A percentile compares a stretch with the other conserved stretches of the same genome.
Conservation (phyloP, 2,113 vertebrate species). For the Carollia perspicillata region DNA sequence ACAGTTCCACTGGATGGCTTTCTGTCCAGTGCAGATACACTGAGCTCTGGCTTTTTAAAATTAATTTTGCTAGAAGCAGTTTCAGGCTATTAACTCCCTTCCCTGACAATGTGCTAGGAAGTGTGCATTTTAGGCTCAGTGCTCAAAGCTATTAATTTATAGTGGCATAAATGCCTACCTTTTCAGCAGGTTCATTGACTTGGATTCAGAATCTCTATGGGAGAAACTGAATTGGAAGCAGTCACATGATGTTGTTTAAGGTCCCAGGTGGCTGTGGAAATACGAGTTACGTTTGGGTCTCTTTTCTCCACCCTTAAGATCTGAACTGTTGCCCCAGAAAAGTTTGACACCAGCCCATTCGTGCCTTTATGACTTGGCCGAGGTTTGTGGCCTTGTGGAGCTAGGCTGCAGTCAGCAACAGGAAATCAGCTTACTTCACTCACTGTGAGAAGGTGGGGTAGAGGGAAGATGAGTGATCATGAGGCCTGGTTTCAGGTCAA, state of each 20-base stretch:
- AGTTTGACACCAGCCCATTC: conserved; percentile 23
- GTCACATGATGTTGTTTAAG: neutral
- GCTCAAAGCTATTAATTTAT: neutral
- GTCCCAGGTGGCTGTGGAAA: neutral
- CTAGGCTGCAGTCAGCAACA: neutral
- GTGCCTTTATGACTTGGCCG: neutral
- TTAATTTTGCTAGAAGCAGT: neutral
- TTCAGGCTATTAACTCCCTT: neutral
- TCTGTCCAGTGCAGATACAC: neutral
- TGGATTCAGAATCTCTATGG: neutral
- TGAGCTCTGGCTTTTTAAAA: neutral
- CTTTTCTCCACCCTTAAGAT: conserved; percentile 6
- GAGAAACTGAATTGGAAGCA: neutral
- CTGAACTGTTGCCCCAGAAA: neutral
- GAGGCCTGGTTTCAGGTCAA: conserved; percentile 30
- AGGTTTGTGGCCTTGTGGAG: neutral
- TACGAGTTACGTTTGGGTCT: neutral
- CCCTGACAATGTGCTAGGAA: neutral
- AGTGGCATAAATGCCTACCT: neutral
- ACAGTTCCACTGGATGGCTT: neutral
- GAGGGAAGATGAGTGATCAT: neutral
- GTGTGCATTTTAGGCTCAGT: neutral
- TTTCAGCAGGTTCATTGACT: neutral
- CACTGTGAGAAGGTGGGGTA: neutral
- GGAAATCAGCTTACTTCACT: neutral